Percentiles rank a stretch among this genome's conserved stretches.
These are phyloP conservation scores for Arnoldichthys spilopterus DNA, from an alignment of 2,797 vertebrate genomes.

Conservation along the genomic window DNA sequence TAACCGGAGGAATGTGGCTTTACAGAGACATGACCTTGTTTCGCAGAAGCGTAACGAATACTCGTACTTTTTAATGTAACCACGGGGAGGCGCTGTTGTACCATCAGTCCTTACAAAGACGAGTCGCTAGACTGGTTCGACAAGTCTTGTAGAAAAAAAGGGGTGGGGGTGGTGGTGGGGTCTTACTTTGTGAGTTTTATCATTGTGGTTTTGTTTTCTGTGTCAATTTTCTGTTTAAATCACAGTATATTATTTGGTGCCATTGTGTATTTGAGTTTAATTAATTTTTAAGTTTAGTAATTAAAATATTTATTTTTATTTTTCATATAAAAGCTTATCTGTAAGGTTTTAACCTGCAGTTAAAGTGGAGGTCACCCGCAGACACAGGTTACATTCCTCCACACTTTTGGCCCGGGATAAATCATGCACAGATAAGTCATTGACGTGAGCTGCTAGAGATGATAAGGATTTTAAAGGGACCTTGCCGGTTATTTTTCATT, in stretches of 20 bases:
- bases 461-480: neutral
- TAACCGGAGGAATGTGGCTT: too few relatives aligned
- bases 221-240: too few relatives aligned
- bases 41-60: too few relatives aligned
- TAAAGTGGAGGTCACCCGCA: too few relatives aligned
- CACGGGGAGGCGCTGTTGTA: slow-evolving; percentile 12
- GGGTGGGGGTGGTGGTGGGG: too few relatives aligned
- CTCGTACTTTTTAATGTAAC: neutral
- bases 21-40: too few relatives aligned
- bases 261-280: too few relatives aligned
- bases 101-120: neutral
- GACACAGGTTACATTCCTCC: neutral
- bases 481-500: neutral
- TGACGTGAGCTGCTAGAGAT: neutral
- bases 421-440: neutral
- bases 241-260: too few relatives aligned
- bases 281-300: too few relatives aligned
- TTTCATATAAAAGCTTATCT: too few relatives aligned
- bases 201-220: neutral
- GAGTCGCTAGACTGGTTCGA: neutral
- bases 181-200: neutral
- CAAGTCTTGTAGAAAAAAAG: neutral
- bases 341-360: too few relatives aligned
- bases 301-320: too few relatives aligned
- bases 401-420: neutral